phyloP scores from a whole-genome alignment of 2,888 invertebrate genomes.

The Seladonia tumulorum region DNA sequence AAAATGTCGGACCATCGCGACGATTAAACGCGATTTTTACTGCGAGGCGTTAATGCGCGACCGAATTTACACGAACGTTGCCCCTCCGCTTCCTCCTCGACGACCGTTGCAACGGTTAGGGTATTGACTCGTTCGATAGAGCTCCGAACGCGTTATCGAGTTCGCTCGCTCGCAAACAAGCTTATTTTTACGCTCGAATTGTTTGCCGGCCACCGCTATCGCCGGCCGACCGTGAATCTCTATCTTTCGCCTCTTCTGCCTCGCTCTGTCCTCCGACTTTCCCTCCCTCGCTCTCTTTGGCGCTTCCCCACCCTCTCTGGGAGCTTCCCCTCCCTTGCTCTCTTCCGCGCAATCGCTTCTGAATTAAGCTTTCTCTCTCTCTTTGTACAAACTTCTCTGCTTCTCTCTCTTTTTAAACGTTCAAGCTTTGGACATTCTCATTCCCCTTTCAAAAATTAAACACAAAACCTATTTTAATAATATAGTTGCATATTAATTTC shows the following conservation, averaged over 20 bases:
- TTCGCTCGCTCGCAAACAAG: not conserved
- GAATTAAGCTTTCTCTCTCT: no score
- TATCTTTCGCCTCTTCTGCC: not conserved
- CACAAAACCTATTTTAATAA: no score
- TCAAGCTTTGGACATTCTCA: no score
- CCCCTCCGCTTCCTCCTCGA: not conserved
- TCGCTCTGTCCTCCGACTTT: not conserved
- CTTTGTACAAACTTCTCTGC: no score
- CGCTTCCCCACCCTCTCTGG: no score
- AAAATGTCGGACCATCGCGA: constrained; percentile 28
- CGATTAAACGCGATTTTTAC: constrained; percentile 55
- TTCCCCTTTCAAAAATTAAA: not conserved
- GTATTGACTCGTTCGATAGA: not conserved
- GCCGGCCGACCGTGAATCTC: constrained; percentile 4
- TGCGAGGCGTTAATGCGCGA: constrained; percentile 13
- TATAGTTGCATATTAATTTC: not conserved
- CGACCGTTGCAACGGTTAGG: not conserved
- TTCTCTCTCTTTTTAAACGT: no score
- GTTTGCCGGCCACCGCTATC: not conserved
- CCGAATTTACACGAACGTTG: constrained; percentile 1
- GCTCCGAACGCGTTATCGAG: not conserved
- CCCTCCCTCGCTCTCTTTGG: no score
- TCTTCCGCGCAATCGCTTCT: no score
- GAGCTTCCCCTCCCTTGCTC: no score
- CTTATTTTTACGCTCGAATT: not conserved